Conservation (phyloP, 2,888 invertebrate genomes). For the Thera obeliscata region DNA sequence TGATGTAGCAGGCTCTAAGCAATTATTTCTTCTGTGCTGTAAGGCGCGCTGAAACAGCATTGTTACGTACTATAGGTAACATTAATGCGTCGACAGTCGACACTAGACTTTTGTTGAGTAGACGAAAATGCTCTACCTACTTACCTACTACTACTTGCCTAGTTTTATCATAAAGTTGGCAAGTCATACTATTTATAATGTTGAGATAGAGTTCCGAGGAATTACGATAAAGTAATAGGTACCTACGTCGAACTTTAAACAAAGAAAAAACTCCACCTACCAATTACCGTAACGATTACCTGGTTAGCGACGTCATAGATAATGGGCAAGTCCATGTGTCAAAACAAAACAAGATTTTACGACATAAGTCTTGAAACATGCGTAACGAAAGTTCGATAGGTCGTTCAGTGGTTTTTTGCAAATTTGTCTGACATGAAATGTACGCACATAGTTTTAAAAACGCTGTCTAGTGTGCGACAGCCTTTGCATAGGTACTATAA, state of each 20-base stretch:
- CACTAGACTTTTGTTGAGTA: neutral
- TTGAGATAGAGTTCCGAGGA: too few relatives aligned
- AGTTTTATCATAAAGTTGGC: neutral
- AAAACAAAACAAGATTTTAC: neutral
- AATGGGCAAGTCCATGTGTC: neutral
- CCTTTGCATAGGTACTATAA: neutral
- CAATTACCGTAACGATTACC: neutral
- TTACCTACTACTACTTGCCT: neutral
- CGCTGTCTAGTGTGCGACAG: neutral
- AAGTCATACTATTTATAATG: too few relatives aligned
- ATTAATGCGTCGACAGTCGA: neutral
- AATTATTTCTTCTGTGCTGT: too few relatives aligned
- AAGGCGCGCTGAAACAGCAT: neutral
- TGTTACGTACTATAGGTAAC: neutral
- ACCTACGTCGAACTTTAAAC: neutral
- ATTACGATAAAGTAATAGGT: too few relatives aligned
- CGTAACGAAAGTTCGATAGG: neutral
- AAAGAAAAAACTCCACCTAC: neutral
- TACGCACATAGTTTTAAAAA: too few relatives aligned
- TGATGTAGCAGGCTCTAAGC: neutral
- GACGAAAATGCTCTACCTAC: neutral
- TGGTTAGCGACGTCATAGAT: constrained; percentile 1
- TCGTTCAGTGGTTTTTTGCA: neutral
- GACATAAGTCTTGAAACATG: neutral
- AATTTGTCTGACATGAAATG: too few relatives aligned